These are phyloP conservation scores for Hydropsyche betteni DNA, from an alignment of 2,888 invertebrate species.

Conservation along the genomic window DNA sequence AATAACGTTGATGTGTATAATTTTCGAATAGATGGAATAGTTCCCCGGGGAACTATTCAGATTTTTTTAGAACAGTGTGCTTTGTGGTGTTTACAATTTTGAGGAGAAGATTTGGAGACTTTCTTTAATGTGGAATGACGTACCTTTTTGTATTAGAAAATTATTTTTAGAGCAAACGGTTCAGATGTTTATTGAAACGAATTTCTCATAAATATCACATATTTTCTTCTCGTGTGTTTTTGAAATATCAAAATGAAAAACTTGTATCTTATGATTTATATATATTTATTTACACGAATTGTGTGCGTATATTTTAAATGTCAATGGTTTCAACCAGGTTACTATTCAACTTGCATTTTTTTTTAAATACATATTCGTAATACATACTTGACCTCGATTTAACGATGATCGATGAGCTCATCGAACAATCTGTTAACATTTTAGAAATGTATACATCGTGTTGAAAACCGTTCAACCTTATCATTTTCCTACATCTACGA, in stretches of 20 bases:
- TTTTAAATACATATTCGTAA: neutral
- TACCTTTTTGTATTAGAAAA: no score
- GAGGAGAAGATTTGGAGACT: no score
- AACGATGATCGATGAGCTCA: conserved; percentile 19
- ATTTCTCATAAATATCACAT: no score
- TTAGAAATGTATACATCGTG: conserved; percentile 18
- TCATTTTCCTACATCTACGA: neutral
- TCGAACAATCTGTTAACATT: conserved; percentile 28
- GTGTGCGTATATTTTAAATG: neutral
- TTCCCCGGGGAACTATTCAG: conserved; percentile 6
- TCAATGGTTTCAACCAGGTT: conserved; percentile 10
- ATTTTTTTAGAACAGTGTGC: neutral
- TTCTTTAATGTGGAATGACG: no score
- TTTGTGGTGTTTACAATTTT: neutral
- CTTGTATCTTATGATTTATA: no score
- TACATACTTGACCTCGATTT: conserved; percentile 22
- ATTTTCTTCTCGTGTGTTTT: no score
- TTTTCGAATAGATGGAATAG: conserved; percentile 8
- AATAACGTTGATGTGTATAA: neutral
- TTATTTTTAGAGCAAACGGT: no score
- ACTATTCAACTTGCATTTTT: neutral
- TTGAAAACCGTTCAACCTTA: neutral
- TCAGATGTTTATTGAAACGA: no score
- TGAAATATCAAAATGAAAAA: no score
- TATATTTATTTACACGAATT: neutral